Percentiles rank a stretch among this genome's conserved stretches.
phyloP scores from a whole-genome alignment of 1,140 invertebrate species.

The Drosophila murphyi region DNA sequence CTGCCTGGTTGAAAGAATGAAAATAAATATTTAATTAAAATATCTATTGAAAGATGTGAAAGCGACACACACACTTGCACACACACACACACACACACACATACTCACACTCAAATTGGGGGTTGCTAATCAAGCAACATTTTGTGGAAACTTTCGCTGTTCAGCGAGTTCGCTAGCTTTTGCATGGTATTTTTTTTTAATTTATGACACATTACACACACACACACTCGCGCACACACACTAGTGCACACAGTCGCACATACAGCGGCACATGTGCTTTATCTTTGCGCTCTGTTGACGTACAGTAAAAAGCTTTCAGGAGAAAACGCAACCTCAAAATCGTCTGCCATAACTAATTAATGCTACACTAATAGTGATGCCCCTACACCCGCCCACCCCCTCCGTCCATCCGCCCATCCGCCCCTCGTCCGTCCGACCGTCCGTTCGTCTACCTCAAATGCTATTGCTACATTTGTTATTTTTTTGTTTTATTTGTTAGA shows the following conservation, averaged over 20 bases:
- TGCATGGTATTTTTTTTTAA: slow-evolving; percentile 8
- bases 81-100: too few species aligned
- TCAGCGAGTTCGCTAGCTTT: not conserved
- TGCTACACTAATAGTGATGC: slow-evolving; percentile 77
- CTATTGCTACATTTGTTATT: slow-evolving; percentile 8
- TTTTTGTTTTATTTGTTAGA: slow-evolving; percentile 40
- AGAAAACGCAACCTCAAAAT: slow-evolving; percentile 79
- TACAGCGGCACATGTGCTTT: not conserved
- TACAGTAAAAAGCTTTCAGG: slow-evolving; percentile 83
- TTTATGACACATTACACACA: slow-evolving; percentile 19
- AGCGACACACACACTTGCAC: not conserved
- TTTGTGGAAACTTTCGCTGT: slow-evolving; percentile 23
- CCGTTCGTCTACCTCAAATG: not conserved
- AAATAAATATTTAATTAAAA: slow-evolving; percentile 80
- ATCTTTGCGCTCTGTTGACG: slow-evolving; percentile 19
- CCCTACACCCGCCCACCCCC: slow-evolving; percentile 8
- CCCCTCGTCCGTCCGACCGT: not conserved
- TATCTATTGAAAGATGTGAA: slow-evolving; percentile 50
- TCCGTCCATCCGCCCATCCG: slow-evolving; percentile 15
- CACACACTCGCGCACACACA: slow-evolving; percentile 1
- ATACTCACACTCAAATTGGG: not conserved
- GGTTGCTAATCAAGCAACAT: slow-evolving; percentile 43
- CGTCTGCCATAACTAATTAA: slow-evolving; percentile 85
- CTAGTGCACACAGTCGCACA: not conserved
- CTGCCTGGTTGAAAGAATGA: slow-evolving; percentile 48